Base-by-base conservation (phyloP, 1,140 invertebrate species). In the Caerostris extrusa region DNA sequence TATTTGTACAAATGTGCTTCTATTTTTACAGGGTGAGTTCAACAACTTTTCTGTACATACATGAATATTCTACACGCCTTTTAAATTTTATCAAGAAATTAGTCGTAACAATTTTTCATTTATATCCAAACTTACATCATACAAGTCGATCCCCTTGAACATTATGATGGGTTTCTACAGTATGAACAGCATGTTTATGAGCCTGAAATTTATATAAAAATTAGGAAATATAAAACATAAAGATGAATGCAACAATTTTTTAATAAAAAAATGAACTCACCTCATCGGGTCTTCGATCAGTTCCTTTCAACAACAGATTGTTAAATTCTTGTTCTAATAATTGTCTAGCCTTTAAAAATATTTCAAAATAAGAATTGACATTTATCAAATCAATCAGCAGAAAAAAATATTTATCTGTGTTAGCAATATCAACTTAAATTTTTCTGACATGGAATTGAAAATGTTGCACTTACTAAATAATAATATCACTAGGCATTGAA, bases 271-370 rank as follows among this genome's bases (percentile, higher is more conserved):
- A 64, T 50, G 64, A 14, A 87, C 94, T 94, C 90, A 95, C 95
- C 67, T 95, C 90, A 85, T 95, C 94, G 17, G 94, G 95, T 82
- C 97, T 96, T 95, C 98, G 97, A 95, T 98, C 98, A 94, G 98
- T 99, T 94, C 98, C 98, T 95, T 97, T 97, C 94, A 97, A 97
- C 95, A 99, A 96, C 95, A 99, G 96, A 96, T 98, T 98, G 95
- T 97, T 97, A 96, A 99, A 99, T 96, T 99, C 98, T 96, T 98
- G 97, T 95, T 99, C 98, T 95, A 99, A 96, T 95, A 98, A 96
- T 95, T 97, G 96, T 94, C 98, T 97, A 95, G 97, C 98, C 98
- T 98, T 95, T n/a, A 91, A 89, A 58, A 82, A 53, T 7, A 82
- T 0, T 5, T 50, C 0, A 50, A 93, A 55, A 91, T 17, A 90